These are phyloP conservation scores for Myodes glareolus DNA, from an alignment of 2,113 vertebrate genomes.

Conservation along the genomic window DNA sequence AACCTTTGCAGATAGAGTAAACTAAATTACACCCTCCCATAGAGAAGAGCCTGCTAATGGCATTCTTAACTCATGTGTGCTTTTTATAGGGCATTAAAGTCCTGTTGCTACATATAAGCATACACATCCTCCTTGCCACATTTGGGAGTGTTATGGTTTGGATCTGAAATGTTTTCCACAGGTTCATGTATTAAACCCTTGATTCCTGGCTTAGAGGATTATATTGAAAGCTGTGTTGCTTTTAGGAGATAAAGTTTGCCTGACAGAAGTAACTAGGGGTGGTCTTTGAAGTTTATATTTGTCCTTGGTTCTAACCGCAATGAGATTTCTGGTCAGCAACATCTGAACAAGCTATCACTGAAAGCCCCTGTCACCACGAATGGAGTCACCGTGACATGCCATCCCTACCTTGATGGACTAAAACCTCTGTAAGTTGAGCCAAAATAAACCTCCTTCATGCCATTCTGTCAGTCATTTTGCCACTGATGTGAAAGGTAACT, in stretches of 20 bases:
- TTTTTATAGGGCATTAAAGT: not conserved
- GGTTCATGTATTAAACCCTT: not conserved
- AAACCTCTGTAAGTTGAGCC: not conserved
- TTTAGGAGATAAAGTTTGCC: not conserved
- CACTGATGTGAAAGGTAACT: not conserved
- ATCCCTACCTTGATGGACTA: not conserved
- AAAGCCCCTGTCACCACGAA: not conserved
- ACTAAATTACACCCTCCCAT: not conserved
- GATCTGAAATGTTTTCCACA: not conserved
- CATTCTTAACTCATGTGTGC: not conserved
- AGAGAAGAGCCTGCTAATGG: not conserved
- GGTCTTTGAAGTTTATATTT: not conserved
- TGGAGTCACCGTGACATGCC: not conserved
- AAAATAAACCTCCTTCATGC: too few relatives aligned
- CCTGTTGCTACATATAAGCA: not conserved
- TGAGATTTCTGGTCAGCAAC: not conserved
- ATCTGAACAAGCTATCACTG: not conserved
- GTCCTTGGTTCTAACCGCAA: not conserved
- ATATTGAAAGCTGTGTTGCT: not conserved
- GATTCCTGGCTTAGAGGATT: not conserved
- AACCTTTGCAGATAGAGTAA: not conserved
- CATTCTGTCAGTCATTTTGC: not conserved
- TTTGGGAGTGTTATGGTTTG: not conserved
- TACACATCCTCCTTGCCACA: not conserved
- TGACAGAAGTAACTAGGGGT: not conserved